Percentiles rank a stretch among this genome's conserved stretches.
Evolutionary conservation across 2,888 invertebrate species (phyloP).

Genomic region (Eupithecia vulgata): DNA sequence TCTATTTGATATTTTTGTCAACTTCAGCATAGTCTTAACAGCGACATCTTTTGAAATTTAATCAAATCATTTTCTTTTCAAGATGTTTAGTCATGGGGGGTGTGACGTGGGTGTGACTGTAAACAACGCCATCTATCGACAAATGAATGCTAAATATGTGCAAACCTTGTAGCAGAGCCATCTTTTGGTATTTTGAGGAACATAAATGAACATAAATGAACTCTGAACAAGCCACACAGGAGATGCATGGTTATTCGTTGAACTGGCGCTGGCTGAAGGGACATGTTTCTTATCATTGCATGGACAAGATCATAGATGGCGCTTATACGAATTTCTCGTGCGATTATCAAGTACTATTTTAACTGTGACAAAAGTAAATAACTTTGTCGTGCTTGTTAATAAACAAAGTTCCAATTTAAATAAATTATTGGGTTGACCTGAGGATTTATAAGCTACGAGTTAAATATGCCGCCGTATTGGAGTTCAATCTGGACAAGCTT

Average conservation of each 20-base stretch:
- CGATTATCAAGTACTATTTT: background rate
- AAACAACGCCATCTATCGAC: background rate
- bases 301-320: background rate
- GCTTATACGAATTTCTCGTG: background rate
- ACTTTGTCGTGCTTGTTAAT: background rate
- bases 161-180: background rate
- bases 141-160: background rate
- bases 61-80: background rate
- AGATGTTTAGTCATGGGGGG: too few relatives aligned
- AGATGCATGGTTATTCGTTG: background rate
- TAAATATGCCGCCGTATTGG: background rate
- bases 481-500: background rate
- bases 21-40: background rate
- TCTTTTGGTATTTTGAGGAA: background rate
- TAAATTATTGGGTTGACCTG: background rate
- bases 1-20: slow-evolving; percentile 9
- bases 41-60: slow-evolving; percentile 2
- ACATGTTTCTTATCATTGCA: background rate
- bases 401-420: background rate
- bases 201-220: background rate
- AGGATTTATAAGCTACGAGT: background rate
- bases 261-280: background rate
- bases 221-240: background rate
- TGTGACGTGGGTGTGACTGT: background rate
- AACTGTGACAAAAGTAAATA: background rate